Base-by-base conservation (phyloP, 2,888 invertebrate species). In the Rhagonycha fulva region DNA sequence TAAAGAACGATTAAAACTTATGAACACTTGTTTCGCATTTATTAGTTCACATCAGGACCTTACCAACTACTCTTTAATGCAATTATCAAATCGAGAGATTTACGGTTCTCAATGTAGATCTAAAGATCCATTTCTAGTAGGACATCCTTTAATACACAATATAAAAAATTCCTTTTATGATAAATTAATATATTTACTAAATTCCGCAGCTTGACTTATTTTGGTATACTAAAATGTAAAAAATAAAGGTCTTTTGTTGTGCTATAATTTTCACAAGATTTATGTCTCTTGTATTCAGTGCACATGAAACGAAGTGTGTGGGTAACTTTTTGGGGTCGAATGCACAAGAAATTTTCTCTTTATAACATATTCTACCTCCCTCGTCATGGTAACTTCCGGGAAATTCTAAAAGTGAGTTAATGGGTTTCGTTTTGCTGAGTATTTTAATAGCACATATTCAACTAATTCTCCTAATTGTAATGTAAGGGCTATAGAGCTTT, bases 261-360 rank as follows among this genome's bases (percentile, higher is more conserved):
- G 26, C 23, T 66, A 66, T 66, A 66, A 30, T 68, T 68, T 68
- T 30, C 68, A 19, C 19, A 30, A 68, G 76, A 77, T 75, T 77
- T 77, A 75, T 75, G 68, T 74, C 62, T 77, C 75, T 77, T 72
- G 72, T 73, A 75, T 75, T 77, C 75, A 71, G 70, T 77, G 75
- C 75, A 77, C 75, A 72, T 71, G 75, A 77, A 75, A 75, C 75
- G 75, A 75, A 72, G 75, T 74, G 72, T 83, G 83, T 82, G 81
- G 80, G 82, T 82, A 81, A 82, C 82, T 76, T 74, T 76, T 74
- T 74, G 76, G 71, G 76, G 76, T 76, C 76, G 67, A 76, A 67
- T 71, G 76, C 76, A 76, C 76, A 76, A 66, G 73, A 71, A 73
- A 76, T 76, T 73, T 71, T 76, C 74, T 69, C 76, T 76, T 76